These are phyloP conservation scores for Saccopteryx bilineata DNA, from an alignment of 2,113 vertebrate species.

Conservation along the genomic window DNA sequence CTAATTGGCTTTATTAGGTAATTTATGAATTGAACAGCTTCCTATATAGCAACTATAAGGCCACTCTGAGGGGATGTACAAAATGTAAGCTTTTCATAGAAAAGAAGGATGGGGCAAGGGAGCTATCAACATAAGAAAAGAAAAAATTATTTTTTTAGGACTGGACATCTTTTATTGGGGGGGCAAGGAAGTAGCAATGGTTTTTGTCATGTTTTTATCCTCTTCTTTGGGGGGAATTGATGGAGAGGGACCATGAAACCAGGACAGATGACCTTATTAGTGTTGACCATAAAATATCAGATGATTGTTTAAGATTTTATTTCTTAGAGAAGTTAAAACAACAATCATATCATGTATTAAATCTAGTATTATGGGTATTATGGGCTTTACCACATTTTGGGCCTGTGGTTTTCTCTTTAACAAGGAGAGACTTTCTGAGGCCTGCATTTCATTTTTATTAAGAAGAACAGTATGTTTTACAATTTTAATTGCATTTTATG, in stretches of 20 bases:
- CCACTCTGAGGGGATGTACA: neutral
- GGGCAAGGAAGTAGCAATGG: neutral
- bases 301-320: neutral
- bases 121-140: neutral
- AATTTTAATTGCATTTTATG: conserved; percentile 20
- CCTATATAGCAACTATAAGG: neutral
- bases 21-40: neutral
- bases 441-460: conserved; percentile 20
- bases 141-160: neutral
- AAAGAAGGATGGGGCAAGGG: neutral
- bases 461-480: neutral
- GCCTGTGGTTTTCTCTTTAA: neutral
- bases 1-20: neutral
- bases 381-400: neutral
- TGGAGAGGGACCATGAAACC: neutral
- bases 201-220: neutral
- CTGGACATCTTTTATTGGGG: neutral
- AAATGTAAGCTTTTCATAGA: neutral
- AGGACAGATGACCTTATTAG: neutral
- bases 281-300: neutral
- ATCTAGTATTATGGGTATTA: neutral
- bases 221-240: neutral
- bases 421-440: neutral
- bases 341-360: neutral
- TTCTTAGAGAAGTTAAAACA: neutral